Evolutionary conservation across 2,888 invertebrate genomes (phyloP), one percentile per base, ranked within the genome.

Genomic region (Galerucella pusilla): DNA sequence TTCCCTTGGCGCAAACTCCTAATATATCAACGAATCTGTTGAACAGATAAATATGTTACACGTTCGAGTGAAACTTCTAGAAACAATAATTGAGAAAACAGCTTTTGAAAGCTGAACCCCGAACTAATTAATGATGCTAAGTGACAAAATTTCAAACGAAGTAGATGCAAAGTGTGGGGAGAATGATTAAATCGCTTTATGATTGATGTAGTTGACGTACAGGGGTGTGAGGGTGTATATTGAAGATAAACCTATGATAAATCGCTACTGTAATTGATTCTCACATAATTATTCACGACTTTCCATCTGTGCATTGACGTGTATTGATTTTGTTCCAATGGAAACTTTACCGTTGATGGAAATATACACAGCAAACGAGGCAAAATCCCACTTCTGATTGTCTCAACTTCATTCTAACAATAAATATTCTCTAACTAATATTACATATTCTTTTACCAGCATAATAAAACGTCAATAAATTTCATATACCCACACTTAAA

Each of bases 231-330:
- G 75, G 75, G 76, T 77, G 78, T 77, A 75, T 73, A 79, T 68
- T 74, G 77, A 74, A 79, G 78, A 82, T 81, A 81, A 85, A 83
- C 81, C 81, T 80, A 83, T 87, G 87, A 87, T 87, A 86, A 87
- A 87, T 87, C 83, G 86, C 86, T 83, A 85, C 84, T 85, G 85
- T 87, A 87, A 87, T 87, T 87, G 87, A 87, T 87, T 87, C 83
- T 82, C 83, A 83, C 84, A 86, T 87, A 87, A 87, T 87, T 87
- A 87, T 87, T 87, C 87, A 87, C 85, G 81, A 86, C 83, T 83
- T 82, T 84, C 83, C 86, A 87, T 86, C 87, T 87, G 87, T 86
- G 85, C 86, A 86, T 86, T 86, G 86, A 86, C 86, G 84, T 84
- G 78, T 84, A 85, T 86, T 82, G 85, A 85, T 84, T 74, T 74